These are phyloP conservation scores for Tapirus terrestris DNA, from an alignment of 2,113 vertebrate genomes.

Conservation along the genomic window DNA sequence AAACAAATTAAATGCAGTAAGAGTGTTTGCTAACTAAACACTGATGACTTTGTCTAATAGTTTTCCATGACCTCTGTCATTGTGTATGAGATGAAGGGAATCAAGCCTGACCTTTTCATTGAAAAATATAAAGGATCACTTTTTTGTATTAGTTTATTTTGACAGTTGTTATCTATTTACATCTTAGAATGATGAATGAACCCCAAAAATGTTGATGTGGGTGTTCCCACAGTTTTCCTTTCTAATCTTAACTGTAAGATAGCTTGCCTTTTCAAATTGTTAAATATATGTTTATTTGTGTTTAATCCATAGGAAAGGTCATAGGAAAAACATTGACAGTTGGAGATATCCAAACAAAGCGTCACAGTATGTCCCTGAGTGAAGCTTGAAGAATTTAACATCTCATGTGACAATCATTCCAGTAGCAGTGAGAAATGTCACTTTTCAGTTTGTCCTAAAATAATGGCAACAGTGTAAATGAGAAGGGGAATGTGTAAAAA, in stretches of 20 bases:
- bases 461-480: constrained; percentile 49
- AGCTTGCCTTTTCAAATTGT: constrained; percentile 48
- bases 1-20: not conserved
- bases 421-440: constrained; percentile 64
- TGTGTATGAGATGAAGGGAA: not conserved
- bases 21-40: constrained; percentile 30
- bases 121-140: not conserved
- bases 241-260: constrained; percentile 27
- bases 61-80: not conserved
- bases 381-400: constrained; percentile 61
- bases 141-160: constrained; percentile 45
- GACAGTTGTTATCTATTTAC: not conserved
- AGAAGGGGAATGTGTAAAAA: not conserved
- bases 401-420: constrained; percentile 61
- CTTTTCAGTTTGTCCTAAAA: constrained; percentile 70
- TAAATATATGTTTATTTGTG: constrained; percentile 70
- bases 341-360: constrained; percentile 65
- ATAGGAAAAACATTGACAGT: constrained; percentile 72
- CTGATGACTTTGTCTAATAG: not conserved
- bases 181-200: not conserved
- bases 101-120: not conserved
- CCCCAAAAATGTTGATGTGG: not conserved
- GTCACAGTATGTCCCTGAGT: constrained; percentile 44
- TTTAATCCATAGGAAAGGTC: constrained; percentile 62
- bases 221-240: constrained; percentile 3